Conservation (phyloP, 2,113 vertebrate genomes). For the Sialia sialis region DNA sequence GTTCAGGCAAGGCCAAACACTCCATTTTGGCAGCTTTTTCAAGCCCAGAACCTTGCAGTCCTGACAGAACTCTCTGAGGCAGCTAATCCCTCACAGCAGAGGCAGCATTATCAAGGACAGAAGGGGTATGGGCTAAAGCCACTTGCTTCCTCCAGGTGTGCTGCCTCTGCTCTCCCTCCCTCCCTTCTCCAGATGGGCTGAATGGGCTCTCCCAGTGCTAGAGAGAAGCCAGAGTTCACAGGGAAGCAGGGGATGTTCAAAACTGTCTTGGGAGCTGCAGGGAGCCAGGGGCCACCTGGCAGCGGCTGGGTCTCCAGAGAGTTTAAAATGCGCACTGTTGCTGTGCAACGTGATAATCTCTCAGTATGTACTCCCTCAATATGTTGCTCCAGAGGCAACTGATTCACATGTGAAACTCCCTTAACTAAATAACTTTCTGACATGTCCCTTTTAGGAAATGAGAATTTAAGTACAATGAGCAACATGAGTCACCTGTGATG, state of each 20-base stretch:
- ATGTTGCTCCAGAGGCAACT: neutral
- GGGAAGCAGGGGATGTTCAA: neutral
- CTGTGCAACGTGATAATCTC: rapidly evolving
- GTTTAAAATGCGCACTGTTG: neutral
- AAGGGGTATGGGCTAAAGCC: neutral
- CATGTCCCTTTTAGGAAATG: neutral
- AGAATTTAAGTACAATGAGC: neutral
- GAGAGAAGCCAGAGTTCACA: neutral
- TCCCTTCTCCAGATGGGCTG: rapidly evolving
- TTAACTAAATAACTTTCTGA: neutral
- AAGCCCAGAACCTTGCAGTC: neutral
- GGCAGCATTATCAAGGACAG: neutral
- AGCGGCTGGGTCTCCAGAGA: no score
- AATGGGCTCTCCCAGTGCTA: neutral
- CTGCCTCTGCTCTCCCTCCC: neutral
- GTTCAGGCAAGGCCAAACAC: neutral
- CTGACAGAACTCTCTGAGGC: neutral
- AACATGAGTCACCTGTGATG: neutral
- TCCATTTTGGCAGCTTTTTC: neutral
- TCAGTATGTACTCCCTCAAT: neutral
- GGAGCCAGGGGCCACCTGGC: neutral
- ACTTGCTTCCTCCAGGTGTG: neutral
- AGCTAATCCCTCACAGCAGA: neutral
- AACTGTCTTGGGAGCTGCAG: neutral
- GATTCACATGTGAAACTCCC: neutral